Evolutionary conservation across 1,140 invertebrate species (phyloP).

Genomic region (Drosophila suzukii): DNA sequence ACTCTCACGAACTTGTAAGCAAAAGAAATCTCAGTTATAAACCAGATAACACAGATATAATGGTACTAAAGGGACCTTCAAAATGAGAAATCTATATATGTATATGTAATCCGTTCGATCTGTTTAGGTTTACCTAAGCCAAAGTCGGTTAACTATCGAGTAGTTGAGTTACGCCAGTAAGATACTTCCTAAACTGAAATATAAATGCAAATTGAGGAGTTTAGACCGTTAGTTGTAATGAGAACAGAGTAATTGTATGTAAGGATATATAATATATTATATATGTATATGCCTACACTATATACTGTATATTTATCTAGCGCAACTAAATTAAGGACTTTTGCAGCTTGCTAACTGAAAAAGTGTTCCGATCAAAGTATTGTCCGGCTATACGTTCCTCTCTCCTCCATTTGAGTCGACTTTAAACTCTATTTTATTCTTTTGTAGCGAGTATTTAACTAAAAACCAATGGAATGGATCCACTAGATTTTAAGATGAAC

Average conservation of each 20-base stretch:
- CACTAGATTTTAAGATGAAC: conserved; percentile 13
- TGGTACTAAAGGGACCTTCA: background rate
- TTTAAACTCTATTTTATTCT: conserved; percentile 2
- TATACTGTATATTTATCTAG: conserved; percentile 34
- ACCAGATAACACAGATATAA: conserved; percentile 3
- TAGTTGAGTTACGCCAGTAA: conserved; percentile 8
- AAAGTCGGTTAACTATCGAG: conserved; percentile 19
- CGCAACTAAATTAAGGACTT: conserved; percentile 30
- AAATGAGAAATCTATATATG: background rate
- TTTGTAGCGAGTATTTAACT: conserved; percentile 22
- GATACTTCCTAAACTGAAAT: conserved; percentile 16
- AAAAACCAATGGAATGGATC: conserved; percentile 14
- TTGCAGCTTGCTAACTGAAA: conserved; percentile 6
- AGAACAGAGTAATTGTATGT: conserved; percentile 24
- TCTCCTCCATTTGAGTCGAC: conserved; percentile 8
- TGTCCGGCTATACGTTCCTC: conserved; percentile 35
- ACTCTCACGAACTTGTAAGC: conserved; percentile 14
- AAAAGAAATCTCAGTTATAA: conserved; percentile 11
- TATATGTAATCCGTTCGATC: background rate
- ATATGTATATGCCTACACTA: conserved; percentile 10
- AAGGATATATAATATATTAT: conserved; percentile 10
- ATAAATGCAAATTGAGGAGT: conserved; percentile 8
- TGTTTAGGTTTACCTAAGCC: conserved; percentile 1
- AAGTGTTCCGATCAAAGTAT: conserved; percentile 19
- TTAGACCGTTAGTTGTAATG: conserved; percentile 5